Base-by-base conservation (phyloP, 2,113 vertebrate species). In the Dendrocopos noguchii region DNA sequence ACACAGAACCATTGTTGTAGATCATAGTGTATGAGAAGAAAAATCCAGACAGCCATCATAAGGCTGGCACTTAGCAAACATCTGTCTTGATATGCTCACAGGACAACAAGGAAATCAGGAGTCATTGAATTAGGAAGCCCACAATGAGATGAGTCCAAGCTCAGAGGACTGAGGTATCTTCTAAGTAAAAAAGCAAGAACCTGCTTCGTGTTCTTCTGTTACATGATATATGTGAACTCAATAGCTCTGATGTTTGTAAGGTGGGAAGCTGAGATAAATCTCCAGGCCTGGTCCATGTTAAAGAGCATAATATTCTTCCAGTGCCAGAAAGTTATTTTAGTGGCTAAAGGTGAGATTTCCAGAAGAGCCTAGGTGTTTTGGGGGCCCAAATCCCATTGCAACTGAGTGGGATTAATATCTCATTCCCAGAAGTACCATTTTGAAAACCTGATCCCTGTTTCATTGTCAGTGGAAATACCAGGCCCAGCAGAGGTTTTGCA, bases 401-500 rank as follows among this genome's bases (percentile, higher is more conserved):
- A 73, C 24, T 2, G 27, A 39, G 17, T 29, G 46, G 71, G 82
- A 95, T 92, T 94, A 94, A 66, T 87, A 84, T 84, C 66, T 94
- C 80, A 56, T 87, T 94, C 90, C 93, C 93, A 90, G 31, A 91
- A 90, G 95, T 50, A 34, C 75, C n/a, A 17, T 94, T 95, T 31
- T 76, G 68, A 68, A 94, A 84, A 81, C 66, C 24, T 16, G 6
- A 73, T 90, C 80, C 80, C 63, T 63, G 50, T 92, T 93, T 88
- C 90, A 88, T 83, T 94, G 87, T 94, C 87, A 75, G 76, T 94
- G 70, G 73, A 94, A 96, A 96, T 75, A 80, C 87, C 87, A 89
- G 93, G 80, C 57, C 65, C 66, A 64, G 52, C 6, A 8, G 68
- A 92, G 87, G 14, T 91, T 94, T 95, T 90, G 65, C 76, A 65